phyloP scores from a whole-genome alignment of 2,888 invertebrate species.

The Cryptophagus acutangulus region DNA sequence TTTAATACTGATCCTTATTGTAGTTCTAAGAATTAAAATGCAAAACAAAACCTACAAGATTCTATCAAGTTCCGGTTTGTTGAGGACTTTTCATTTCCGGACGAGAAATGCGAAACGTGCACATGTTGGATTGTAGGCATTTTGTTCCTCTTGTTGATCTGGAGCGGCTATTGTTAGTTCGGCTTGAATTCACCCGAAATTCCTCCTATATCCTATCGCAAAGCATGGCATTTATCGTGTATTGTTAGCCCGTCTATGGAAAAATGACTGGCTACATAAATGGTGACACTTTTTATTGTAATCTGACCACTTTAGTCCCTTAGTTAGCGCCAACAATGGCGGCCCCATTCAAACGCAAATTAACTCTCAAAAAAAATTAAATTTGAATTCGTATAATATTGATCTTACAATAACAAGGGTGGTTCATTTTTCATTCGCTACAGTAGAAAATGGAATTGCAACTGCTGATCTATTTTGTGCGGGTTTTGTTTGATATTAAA shows the following conservation, averaged over 20 bases:
- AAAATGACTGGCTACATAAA: conserved; percentile 32
- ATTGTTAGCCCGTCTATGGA: conserved; percentile 31
- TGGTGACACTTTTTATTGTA: conserved; percentile 35
- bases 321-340: too few relatives aligned
- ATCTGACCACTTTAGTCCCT: conserved; percentile 27
- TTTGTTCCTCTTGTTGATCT: conserved; percentile 25
- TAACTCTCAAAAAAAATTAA: too few relatives aligned
- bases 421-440: too few relatives aligned
- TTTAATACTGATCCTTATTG: too few relatives aligned
- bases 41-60: conserved; percentile 17
- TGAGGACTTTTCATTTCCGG: conserved; percentile 39
- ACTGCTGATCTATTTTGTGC: too few relatives aligned
- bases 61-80: conserved; percentile 32
- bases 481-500: too few relatives aligned
- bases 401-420: too few relatives aligned
- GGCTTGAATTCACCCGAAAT: conserved; percentile 33
- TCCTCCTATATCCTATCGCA: conserved; percentile 34
- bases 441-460: too few relatives aligned
- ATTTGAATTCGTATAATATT: too few relatives aligned
- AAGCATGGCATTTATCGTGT: conserved; percentile 36
- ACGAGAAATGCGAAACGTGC: conserved; percentile 32
- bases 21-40: too few relatives aligned
- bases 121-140: conserved; percentile 34
- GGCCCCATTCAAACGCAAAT: too few relatives aligned
- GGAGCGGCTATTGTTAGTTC: conserved; percentile 30